Base-by-base conservation (phyloP, 2,888 invertebrate genomes). In the Pristionchus arcanus region DNA sequence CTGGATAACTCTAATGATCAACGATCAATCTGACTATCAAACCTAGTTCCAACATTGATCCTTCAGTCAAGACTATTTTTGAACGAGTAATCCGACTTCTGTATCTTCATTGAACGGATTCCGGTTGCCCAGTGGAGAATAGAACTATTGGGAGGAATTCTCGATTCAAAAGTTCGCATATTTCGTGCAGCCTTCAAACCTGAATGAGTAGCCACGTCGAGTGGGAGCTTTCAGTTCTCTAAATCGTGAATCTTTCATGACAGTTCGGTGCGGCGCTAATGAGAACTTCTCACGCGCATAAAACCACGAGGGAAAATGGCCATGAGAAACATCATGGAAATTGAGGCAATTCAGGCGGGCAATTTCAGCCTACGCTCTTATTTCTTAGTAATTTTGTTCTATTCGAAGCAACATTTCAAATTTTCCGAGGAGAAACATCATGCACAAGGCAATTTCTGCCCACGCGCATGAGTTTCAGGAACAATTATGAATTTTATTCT, bases 271-370 rank as follows among this genome's bases (percentile, higher is more conserved):
- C 81, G 1, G 42, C 21, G 28, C 42, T 81, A 81, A 81, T 81
- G 49, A 81, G 81, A 81, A 81, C 53, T 81, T 81, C 81, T 42
- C 81, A 81, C 81, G 81, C 42, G n/a, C 4, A 81, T 5, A n/a
- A 4, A 19, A 42, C 4, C n/a, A 42, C 25, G 74, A 5, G 81
- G 42, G 49, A 53, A 49, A 53, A 28, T 81, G n/a, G n/a, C 81
- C 25, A 81, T 81, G 81, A 81, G 81, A 81, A 81, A 53, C 81
- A 81, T 81, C 19, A 77, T 81, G 0, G 81, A 49, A 81, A 81
- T 49, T 81, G 81, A 9, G 34, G 81, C 81, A 42, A 77, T 42
- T 77, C 49, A 13, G 34, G 25, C 2, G 77, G 77, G 77, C 11
- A n/a, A 74, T 28, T 49, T 81, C 25, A 9, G n/a, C 81, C 42